A percentile compares a stretch with the other conserved stretches of the same genome.
Evolutionary conservation across 2,888 invertebrate genomes (phyloP).

Genomic region (Hyposoter dolosus): DNA sequence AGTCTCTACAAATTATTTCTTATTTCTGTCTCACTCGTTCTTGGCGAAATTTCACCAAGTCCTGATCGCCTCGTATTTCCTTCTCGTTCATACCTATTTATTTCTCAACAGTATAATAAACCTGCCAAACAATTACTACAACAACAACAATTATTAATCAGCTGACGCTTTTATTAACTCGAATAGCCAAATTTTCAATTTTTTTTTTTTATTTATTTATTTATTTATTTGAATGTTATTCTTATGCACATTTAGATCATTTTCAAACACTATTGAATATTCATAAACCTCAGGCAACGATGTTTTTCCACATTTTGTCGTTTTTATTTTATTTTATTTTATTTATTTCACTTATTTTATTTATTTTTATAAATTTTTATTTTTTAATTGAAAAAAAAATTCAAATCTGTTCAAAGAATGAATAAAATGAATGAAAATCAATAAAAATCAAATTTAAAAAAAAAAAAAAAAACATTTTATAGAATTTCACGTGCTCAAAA

Average conservation of each 20-base stretch:
- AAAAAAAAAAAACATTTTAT: neutral
- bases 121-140: neutral
- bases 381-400: too few species aligned
- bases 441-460: too few species aligned
- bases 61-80: neutral
- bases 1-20: neutral
- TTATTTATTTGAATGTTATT: neutral
- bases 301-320: too few species aligned
- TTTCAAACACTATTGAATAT: neutral
- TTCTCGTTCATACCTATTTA: neutral
- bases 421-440: neutral
- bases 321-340: neutral
- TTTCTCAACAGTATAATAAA: neutral
- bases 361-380: too few species aligned
- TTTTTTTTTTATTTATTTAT: too few species aligned
- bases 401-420: too few species aligned
- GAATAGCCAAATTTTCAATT: neutral
- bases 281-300: neutral
- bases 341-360: too few species aligned
- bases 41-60: neutral
- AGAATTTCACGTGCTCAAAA: neutral
- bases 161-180: too few species aligned
- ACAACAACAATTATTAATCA: too few species aligned
- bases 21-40: neutral
- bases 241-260: neutral